Conservation (phyloP, 2,888 invertebrate genomes). For the Ariolimax columbianus region DNA sequence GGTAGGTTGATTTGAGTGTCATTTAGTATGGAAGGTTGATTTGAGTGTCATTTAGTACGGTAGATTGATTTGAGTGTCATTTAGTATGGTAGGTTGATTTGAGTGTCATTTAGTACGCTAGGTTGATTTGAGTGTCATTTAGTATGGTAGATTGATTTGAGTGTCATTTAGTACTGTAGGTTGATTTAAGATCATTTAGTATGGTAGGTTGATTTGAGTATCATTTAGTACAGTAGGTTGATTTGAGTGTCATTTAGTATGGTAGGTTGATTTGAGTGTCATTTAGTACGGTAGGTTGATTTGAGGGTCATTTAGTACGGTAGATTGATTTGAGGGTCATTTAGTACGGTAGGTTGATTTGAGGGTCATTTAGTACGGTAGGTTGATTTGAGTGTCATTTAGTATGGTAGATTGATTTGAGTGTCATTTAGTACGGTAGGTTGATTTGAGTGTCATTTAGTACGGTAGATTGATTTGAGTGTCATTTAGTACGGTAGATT, state of each 20-base stretch:
- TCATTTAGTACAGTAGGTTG: background rate
- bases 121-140: background rate
- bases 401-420: no score
- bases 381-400: no score
- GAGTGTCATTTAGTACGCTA: background rate
- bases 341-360: no score
- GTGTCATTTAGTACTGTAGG: background rate
- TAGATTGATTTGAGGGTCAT: no score
- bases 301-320: no score
- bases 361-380: no score
- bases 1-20: slow-evolving; percentile 60
- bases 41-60: background rate
- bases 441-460: no score
- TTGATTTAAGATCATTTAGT: background rate
- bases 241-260: background rate
- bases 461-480: no score
- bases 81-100: background rate
- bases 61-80: background rate
- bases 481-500: no score
- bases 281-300: no score
- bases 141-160: background rate
- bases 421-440: no score
- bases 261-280: no score
- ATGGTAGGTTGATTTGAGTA: background rate
- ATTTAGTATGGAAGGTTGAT: background rate